A percentile compares a stretch with the other conserved stretches of the same genome.
Conservation (phyloP, 2,113 vertebrate genomes). For the Rousettus leschenaultii region DNA sequence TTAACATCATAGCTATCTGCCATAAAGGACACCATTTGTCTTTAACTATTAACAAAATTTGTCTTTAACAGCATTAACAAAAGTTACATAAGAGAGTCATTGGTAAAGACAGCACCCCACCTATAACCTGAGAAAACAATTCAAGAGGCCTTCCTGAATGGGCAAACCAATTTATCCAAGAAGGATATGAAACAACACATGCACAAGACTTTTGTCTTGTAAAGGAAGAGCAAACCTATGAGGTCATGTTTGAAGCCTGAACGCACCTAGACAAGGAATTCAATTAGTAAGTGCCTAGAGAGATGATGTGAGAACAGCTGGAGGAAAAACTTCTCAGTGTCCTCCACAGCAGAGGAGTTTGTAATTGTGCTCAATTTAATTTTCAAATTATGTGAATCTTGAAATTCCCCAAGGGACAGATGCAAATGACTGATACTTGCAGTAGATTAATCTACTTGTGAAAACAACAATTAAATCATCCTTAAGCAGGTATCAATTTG, state of each 20-base stretch:
- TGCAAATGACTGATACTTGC: background rate
- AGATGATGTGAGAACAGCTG: background rate
- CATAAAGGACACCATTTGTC: background rate
- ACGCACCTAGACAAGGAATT: background rate
- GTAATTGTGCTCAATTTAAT: background rate
- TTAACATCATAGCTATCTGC: background rate
- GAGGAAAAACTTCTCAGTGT: background rate
- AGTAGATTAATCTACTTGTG: background rate
- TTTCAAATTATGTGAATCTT: background rate
- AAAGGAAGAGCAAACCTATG: slow-evolving; percentile 1
- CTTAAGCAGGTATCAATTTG: background rate
- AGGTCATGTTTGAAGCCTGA: background rate
- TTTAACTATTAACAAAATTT: background rate
- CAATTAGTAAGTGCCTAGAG: background rate
- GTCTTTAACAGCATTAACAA: background rate
- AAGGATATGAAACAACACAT: background rate
- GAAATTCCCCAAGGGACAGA: background rate
- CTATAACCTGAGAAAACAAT: background rate
- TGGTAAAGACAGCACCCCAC: background rate
- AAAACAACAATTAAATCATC: background rate
- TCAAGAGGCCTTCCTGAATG: background rate
- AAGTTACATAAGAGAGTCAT: background rate
- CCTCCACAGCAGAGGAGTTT: background rate
- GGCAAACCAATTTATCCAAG: background rate
- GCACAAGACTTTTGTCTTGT: background rate